Evolutionary conservation across 2,888 invertebrate genomes (phyloP).

Genomic region (Syrista parreyssii): DNA sequence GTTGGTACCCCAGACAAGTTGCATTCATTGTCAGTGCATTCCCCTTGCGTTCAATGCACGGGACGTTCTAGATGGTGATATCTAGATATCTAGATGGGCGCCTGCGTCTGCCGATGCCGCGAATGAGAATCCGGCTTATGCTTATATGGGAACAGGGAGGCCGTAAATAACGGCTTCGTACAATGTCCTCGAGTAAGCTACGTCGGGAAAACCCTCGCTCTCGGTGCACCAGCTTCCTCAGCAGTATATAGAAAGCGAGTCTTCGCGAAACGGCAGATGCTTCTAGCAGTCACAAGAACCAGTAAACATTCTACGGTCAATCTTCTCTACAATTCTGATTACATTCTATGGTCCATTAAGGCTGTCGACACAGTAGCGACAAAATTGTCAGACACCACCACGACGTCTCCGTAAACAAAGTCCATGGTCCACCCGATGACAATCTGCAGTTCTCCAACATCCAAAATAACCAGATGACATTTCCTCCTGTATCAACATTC

Average conservation of each 20-base stretch:
- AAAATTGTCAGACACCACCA: neutral
- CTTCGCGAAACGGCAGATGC: neutral
- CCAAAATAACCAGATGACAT: neutral
- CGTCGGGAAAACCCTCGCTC: neutral
- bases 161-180: constrained; percentile 51
- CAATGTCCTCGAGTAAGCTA: neutral
- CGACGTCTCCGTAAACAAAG: neutral
- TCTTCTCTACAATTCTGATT: neutral
- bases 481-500: neutral
- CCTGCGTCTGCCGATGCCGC: constrained; percentile 42
- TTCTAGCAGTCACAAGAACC: neutral
- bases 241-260: neutral
- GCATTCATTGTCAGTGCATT: constrained; percentile 46
- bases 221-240: neutral
- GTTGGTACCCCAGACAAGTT: constrained; percentile 41
- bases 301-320: neutral
- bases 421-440: neutral
- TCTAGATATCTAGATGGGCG: constrained; percentile 48
- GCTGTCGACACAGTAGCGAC: neutral
- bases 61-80: constrained; percentile 26
- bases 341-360: neutral
- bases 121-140: constrained; percentile 41
- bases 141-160: constrained; percentile 32
- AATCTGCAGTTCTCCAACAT: neutral
- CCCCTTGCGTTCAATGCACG: constrained; percentile 46